Base-by-base conservation (phyloP, 2,113 vertebrate genomes). In the Phylloscopus trochiloides region DNA sequence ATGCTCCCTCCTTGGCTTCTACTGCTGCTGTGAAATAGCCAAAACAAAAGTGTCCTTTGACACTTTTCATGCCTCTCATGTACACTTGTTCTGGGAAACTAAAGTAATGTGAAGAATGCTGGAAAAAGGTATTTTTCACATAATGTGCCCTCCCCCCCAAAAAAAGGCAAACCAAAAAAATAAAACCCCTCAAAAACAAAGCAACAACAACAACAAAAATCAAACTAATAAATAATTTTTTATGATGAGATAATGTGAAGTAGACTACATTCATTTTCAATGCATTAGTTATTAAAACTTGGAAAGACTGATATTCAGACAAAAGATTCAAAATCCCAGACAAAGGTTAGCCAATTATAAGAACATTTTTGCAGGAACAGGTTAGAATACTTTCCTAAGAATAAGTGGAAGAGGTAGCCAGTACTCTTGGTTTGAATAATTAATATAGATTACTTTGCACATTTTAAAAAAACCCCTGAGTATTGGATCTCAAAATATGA, bases 101-200 rank as follows among this genome's bases (percentile, higher is more conserved):
- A 71, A 78, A 40, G 13, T 5, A 3, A n/a, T 75, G 34, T 73
- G 40, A 82, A 71, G 14, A 74, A 67, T 34, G 5, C 1, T 85
- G 65, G 10, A 63, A 67, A 90, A 32, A 2, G 6, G 2, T 32
- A 31, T 14, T 36, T 65, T 4, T 3, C 51, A 26, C 0, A 11
- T 10, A 78, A 5, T 0, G 10, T 34, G 34, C 34, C 7, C 4
- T 6, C 4, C 6, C 5, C 16, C 14, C 14, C 3, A 3, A 55
- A 13, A 52, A 61, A 38, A 47, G 14, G 6, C 26, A 67, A 10
- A 31, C 28, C 6, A 48, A 67, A 10, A 31, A 17, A 29, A 52
- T 5, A 52, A 29, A 29, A 52, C 29, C 26, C 28, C 20, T 14
- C 14, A 21, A 26, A 78, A 43, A 5, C 1, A 17, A n/a, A 36